These are phyloP conservation scores for Smithornis capensis DNA, from an alignment of 2,113 vertebrate species.

Conservation along the genomic window DNA sequence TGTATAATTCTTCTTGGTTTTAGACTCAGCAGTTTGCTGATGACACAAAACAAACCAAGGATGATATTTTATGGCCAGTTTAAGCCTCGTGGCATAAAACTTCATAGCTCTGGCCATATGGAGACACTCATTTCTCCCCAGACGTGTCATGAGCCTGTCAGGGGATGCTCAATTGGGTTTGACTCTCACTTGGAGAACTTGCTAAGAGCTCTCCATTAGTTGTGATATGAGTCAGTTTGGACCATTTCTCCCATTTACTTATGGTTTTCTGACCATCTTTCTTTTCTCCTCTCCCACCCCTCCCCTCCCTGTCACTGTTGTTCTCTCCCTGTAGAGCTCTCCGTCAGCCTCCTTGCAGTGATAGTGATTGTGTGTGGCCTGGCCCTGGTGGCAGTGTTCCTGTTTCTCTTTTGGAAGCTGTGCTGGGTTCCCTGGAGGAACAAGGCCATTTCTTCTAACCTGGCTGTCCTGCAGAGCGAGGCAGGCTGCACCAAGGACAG, in stretches of 20 bases:
- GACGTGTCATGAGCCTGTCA: rapidly evolving
- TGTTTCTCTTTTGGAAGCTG: slow-evolving; percentile 93
- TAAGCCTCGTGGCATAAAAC: neutral
- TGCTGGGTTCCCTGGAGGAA: slow-evolving; percentile 86
- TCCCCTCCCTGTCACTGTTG: slow-evolving; percentile 27
- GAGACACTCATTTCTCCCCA: neutral
- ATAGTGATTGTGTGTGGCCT: slow-evolving; percentile 89
- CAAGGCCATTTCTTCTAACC: slow-evolving; percentile 77
- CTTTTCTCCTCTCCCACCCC: neutral
- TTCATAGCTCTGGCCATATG: neutral
- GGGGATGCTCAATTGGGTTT: neutral
- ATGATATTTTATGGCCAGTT: neutral
- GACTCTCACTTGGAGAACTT: neutral
- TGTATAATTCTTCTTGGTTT: neutral
- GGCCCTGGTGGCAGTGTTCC: slow-evolving; percentile 88
- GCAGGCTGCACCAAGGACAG: slow-evolving; percentile 62
- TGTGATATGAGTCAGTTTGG: neutral
- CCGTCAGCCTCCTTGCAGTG: slow-evolving; percentile 87
- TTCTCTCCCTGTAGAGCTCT: slow-evolving; percentile 81
- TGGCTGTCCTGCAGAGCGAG: slow-evolving; percentile 49
- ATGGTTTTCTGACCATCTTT: slow-evolving; percentile 60
- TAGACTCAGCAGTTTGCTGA: neutral
- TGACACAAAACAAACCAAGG: neutral
- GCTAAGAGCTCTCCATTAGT: neutral
- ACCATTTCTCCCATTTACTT: neutral